phyloP scores from a whole-genome alignment of 2,113 vertebrate genomes.

The Recurvirostra avosetta region DNA sequence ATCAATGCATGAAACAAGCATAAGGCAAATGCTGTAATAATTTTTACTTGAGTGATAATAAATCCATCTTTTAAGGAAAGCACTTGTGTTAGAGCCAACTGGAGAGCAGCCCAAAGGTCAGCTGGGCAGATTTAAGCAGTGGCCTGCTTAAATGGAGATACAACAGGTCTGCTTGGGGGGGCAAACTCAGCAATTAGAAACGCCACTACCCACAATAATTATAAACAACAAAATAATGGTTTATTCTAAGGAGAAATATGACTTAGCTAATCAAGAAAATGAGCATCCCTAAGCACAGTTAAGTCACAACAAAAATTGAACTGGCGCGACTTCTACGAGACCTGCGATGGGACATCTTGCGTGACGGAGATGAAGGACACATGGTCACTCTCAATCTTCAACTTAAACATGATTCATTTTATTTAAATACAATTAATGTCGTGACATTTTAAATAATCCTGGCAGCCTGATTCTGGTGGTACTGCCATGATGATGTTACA shows the following conservation, averaged over 20 bases:
- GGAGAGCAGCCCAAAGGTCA: conserved; percentile 20
- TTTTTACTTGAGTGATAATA: conserved; percentile 25
- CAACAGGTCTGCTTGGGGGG: neutral
- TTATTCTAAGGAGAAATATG: neutral
- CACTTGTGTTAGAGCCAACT: neutral
- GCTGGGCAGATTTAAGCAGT: neutral
- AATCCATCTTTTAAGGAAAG: conserved; percentile 28
- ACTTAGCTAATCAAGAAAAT: neutral
- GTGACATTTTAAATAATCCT: neutral
- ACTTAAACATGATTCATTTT: neutral
- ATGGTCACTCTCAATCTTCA: neutral
- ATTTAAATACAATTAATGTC: neutral
- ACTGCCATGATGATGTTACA: fast-evolving
- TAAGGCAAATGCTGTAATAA: neutral
- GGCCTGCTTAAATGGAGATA: neutral
- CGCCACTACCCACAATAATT: neutral
- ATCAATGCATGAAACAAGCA: neutral
- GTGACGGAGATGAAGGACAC: neutral
- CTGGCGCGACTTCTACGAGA: neutral
- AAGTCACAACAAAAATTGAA: neutral
- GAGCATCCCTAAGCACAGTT: neutral
- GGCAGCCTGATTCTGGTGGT: neutral
- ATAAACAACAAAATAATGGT: neutral
- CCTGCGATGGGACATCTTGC: neutral
- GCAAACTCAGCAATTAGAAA: neutral